A percentile compares a stretch with the other conserved stretches of the same genome.
Conservation (phyloP, 1,140 invertebrate species). For the Bombus superbus region DNA sequence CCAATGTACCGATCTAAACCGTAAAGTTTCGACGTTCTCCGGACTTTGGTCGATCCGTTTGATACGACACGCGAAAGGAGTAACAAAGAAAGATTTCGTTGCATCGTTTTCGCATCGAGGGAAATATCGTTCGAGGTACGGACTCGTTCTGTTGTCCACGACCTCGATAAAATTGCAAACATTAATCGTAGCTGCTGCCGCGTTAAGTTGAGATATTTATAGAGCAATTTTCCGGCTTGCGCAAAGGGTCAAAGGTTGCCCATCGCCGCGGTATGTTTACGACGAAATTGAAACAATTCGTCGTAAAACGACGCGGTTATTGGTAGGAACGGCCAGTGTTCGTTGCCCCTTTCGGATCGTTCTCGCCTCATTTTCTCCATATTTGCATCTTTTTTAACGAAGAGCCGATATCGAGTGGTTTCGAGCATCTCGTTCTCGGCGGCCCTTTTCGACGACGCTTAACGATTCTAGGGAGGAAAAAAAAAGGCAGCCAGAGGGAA, state of each 20-base stretch:
- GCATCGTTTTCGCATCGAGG: neutral
- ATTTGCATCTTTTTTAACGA: constrained; percentile 51
- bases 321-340: neutral
- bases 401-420: constrained; percentile 22
- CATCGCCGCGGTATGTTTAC: neutral
- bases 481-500: no score
- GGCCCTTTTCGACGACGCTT: neutral
- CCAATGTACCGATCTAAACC: no score
- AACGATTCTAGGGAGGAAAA: constrained; percentile 2
- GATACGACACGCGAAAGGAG: neutral
- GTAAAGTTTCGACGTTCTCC: neutral
- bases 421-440: constrained; percentile 11
- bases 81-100: no score
- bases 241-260: neutral
- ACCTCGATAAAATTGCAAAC: neutral
- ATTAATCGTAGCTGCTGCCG: neutral
- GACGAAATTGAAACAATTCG: constrained; percentile 48
- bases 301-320: constrained; percentile 3
- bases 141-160: neutral
- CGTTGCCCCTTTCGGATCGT: constrained; percentile 1
- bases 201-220: constrained; percentile 4
- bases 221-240: constrained; percentile 5
- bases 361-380: constrained; percentile 12
- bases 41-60: neutral
- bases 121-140: neutral